phyloP scores from a whole-genome alignment of 2,113 vertebrate genomes.

The Machaerirhynchus nigripectus region DNA sequence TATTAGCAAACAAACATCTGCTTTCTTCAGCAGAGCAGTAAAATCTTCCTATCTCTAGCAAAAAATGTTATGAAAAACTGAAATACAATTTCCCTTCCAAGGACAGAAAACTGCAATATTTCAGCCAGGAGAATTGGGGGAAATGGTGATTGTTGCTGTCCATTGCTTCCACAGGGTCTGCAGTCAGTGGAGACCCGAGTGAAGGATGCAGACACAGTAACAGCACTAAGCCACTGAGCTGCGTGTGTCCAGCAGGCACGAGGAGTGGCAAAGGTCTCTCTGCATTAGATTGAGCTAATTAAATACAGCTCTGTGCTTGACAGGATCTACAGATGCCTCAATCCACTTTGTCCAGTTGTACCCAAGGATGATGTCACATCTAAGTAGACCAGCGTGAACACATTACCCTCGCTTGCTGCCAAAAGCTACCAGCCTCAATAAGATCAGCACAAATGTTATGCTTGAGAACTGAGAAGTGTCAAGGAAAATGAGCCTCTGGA shows the following conservation, averaged over 20 bases:
- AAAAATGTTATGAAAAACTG: background rate
- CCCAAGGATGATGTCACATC: background rate
- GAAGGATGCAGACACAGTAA: background rate
- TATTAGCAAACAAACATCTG: background rate
- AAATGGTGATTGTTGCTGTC: background rate
- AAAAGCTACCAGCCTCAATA: background rate
- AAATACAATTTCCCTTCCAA: background rate
- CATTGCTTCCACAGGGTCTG: background rate
- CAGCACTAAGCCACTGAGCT: background rate
- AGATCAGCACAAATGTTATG: background rate
- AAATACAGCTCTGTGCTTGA: slow-evolving; percentile 12
- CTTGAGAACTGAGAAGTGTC: background rate
- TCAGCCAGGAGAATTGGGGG: background rate
- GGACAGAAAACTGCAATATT: background rate
- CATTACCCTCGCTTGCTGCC: background rate
- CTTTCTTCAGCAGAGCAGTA: background rate
- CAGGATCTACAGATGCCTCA: background rate
- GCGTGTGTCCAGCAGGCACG: rapidly evolving
- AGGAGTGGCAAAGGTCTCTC: background rate
- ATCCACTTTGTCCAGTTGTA: background rate
- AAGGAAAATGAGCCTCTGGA: background rate
- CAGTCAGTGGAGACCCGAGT: background rate
- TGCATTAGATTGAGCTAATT: slow-evolving; percentile 33
- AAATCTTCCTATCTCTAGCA: background rate
- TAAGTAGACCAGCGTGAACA: background rate